Percentiles rank a stretch among this genome's conserved stretches.
phyloP scores from a whole-genome alignment of 35 echinoderm and acorn worm genomes.

The Amphiura filiformis region DNA sequence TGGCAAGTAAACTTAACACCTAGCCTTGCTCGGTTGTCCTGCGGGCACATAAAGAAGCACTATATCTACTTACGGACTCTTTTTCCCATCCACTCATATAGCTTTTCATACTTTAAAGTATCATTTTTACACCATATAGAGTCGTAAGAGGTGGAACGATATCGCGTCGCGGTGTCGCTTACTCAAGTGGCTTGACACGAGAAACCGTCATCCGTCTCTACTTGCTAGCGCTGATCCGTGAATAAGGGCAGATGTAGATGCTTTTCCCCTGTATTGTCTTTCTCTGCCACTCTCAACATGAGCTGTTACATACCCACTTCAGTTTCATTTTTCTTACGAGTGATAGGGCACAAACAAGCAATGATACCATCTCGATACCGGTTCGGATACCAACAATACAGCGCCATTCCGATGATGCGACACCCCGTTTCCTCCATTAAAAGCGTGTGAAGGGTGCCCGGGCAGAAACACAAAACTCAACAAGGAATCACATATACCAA shows the following conservation, averaged over 20 bases:
- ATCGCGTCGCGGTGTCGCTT: neutral
- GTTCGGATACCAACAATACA: slow-evolving; percentile 1
- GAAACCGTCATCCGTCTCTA: neutral
- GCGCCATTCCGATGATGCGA: neutral
- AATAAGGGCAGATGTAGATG: slow-evolving; percentile 11
- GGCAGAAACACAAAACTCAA: neutral
- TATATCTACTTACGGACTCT: slow-evolving; percentile 1
- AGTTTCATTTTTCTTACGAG: slow-evolving; percentile 9
- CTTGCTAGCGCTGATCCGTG: neutral
- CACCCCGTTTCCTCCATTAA: slow-evolving; percentile 3
- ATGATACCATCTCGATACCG: neutral
- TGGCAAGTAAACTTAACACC: neutral
- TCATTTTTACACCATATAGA: neutral
- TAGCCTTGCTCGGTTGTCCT: neutral
- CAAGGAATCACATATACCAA: neutral
- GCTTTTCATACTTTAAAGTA: slow-evolving; percentile 2
- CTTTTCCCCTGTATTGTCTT: slow-evolving; percentile 2
- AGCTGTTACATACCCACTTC: neutral
- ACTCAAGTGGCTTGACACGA: slow-evolving; percentile 5
- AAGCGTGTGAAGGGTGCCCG: slow-evolving; percentile 12
- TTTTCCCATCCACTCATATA: neutral
- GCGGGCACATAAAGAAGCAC: neutral
- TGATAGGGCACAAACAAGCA: slow-evolving; percentile 4
- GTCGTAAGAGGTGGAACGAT: neutral
- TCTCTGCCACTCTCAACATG: neutral